Evolutionary conservation across 2,113 vertebrate genomes (phyloP), one percentile per base, ranked within the genome.

Genomic region (Rhinopomastus cyanomelas): DNA sequence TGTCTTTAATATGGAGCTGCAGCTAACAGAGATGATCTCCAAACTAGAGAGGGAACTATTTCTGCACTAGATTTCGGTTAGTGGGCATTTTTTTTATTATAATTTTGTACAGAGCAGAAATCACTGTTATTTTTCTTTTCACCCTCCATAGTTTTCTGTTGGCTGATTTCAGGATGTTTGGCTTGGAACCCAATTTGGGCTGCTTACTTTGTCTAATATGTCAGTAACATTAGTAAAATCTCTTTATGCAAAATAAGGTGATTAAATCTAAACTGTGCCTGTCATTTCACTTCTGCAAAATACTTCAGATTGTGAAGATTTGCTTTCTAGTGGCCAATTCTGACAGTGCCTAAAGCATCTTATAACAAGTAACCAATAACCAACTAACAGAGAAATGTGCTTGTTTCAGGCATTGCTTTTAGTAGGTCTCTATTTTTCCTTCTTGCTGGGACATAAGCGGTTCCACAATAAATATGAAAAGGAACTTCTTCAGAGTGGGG

Each of bases 11-110:
- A 4, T 8, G 23, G 69, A 81, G 67, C 85, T 88, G 66, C 59
- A 53, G 59, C 77, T 86, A 75, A 22, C 21, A 32, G 32, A 59
- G 83, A 88, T 88, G 85, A 94, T 69, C 87, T 69, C 57, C 53
- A 3, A 91, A 68, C 36, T 46, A 30, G 72, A 56, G 32, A 56
- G 27, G 23, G 27, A 75, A 94, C 36, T 10, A 3, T 34, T 71
- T 27, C 68, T 93, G 73, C 30, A 26, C 15, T 30, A 8, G 27
- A 46, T 9, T 34, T 71, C 39, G 25, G 23, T 52, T 13, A 6
- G 27, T 13, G 3, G 1, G 0, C 4, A 16, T 30, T 1, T 3
- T 15, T 23, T 74, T 9, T 65, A 9, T 48, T 48, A 74, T 56
- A 13, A 12, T n/a, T 67, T 1, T 4, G 2, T 39, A 21, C 49